Evolutionary conservation across 2,113 vertebrate species (phyloP), one percentile per base, ranked within the genome.

Genomic region (Lutjanus erythropterus): DNA sequence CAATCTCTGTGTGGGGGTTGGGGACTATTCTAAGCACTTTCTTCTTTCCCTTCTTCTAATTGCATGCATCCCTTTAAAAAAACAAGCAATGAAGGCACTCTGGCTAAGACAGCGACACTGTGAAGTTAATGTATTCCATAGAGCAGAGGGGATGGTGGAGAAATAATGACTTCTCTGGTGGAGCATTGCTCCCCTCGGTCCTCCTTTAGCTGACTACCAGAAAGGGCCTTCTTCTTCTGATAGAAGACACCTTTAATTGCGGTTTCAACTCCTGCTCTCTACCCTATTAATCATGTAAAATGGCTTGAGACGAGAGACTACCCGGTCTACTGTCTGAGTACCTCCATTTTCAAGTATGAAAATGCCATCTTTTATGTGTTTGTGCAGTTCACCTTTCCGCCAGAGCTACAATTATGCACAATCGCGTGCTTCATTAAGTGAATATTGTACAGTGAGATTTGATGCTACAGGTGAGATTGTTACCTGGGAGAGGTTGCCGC

Each of bases 41-140:
- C 96, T 96, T 96, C 94, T 80, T 62, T 71, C 80, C 88, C 90
- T 50, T 89, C 86, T 83, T 94, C 89, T 96, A 97, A 97, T 97
- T 97, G 94, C 92, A 91, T 94, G 74, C 89, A 91, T 94, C 91
- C 94, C 91, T 88, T 88, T 67, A 80, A 92, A 80, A 78, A 82
- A 71, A 71, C 78, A 94, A 86, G 91, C 94, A 91, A 93, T 93
- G 82, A 88, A 86, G 90, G 89, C 58, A 73, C 69, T 92, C 47
- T 91, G 81, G 72, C 93, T 95, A 92, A 96, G 96, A 95, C 91
- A 91, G 93, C 75, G 78, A 82, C 62, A 56, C 65, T 93, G 41
- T 88, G 84, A 91, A 93, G 81, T 89, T 95, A 93, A 94, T 94
- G 53, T 88, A 87, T 92, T 94, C 90, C 89, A 71, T 89, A 88